Conservation (phyloP, 2,888 invertebrate genomes). For the Tetragonula carbonaria region DNA sequence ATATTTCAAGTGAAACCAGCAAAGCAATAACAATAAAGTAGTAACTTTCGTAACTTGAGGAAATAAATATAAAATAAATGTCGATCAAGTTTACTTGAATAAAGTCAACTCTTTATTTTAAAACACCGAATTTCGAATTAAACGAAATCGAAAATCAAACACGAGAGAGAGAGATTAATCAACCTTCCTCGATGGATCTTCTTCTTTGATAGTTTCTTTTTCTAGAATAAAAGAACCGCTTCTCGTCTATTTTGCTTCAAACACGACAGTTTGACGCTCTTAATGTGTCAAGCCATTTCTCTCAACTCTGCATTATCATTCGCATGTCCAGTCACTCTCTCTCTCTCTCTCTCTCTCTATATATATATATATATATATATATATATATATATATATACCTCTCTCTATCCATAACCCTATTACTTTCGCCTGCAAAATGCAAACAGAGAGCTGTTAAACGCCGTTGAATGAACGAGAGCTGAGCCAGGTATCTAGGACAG, state of each 20-base stretch:
- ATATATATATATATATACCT: background rate
- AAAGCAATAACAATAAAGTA: too few relatives aligned
- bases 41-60: background rate
- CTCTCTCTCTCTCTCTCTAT: too few relatives aligned
- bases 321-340: too few relatives aligned
- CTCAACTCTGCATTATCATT: background rate
- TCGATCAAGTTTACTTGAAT: background rate
- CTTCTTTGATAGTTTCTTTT: background rate
- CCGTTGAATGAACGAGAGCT: background rate
- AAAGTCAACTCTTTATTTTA: background rate
- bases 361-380: too few relatives aligned
- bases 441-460: background rate
- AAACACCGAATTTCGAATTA: background rate
- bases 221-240: background rate
- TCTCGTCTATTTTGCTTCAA: too few relatives aligned
- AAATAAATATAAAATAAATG: background rate
- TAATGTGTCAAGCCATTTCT: background rate
- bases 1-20: too few relatives aligned
- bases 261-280: background rate
- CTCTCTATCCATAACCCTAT: background rate
- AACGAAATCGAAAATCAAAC: too few relatives aligned
- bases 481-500: slow-evolving; percentile 10
- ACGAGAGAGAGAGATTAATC: background rate
- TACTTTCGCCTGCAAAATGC: background rate
- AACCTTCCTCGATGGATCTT: background rate